Evolutionary conservation across 2,888 invertebrate species (phyloP).

Genomic region (Zootermopsis nevadensis): DNA sequence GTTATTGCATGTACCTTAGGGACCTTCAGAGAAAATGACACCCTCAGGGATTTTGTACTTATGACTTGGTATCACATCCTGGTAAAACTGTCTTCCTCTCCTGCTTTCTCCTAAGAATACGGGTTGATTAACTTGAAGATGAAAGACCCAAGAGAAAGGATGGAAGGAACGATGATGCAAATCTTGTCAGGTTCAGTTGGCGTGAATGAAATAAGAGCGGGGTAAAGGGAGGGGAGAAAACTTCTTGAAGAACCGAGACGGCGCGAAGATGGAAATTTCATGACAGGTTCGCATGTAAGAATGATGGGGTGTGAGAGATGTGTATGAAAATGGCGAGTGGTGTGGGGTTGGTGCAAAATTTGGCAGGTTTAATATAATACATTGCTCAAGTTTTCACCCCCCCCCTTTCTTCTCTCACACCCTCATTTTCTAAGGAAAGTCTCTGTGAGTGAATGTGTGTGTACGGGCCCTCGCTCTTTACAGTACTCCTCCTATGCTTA

Average conservation of each 20-base stretch:
- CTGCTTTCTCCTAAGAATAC: slow-evolving; percentile 16
- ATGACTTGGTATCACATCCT: slow-evolving; percentile 6
- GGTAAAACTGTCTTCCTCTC: slow-evolving; percentile 20
- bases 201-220: slow-evolving; percentile 41
- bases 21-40: slow-evolving; percentile 25
- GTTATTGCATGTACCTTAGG: slow-evolving; percentile 17
- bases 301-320: slow-evolving; percentile 20
- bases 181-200: slow-evolving; percentile 42
- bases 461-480: slow-evolving; percentile 1
- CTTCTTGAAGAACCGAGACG: slow-evolving; percentile 20
- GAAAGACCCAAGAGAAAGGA: slow-evolving; percentile 34
- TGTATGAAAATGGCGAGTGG: slow-evolving; percentile 23
- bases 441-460: slow-evolving; percentile 14
- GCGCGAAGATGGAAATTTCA: slow-evolving; percentile 27
- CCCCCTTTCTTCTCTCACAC: slow-evolving; percentile 35
- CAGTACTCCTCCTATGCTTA: slow-evolving; percentile 11
- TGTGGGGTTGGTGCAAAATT: slow-evolving; percentile 32
- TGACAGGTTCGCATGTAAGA: slow-evolving; percentile 39
- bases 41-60: slow-evolving; percentile 24
- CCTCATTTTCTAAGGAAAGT: slow-evolving; percentile 32
- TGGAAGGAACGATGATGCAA: slow-evolving; percentile 37
- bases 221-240: slow-evolving; percentile 12
- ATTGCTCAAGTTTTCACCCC: slow-evolving; percentile 40
- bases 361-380: slow-evolving; percentile 43
- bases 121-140: slow-evolving; percentile 39